Evolutionary conservation across 1,140 invertebrate species (phyloP), one percentile per base, ranked within the genome.

Genomic region (Kradibia gibbosae): DNA sequence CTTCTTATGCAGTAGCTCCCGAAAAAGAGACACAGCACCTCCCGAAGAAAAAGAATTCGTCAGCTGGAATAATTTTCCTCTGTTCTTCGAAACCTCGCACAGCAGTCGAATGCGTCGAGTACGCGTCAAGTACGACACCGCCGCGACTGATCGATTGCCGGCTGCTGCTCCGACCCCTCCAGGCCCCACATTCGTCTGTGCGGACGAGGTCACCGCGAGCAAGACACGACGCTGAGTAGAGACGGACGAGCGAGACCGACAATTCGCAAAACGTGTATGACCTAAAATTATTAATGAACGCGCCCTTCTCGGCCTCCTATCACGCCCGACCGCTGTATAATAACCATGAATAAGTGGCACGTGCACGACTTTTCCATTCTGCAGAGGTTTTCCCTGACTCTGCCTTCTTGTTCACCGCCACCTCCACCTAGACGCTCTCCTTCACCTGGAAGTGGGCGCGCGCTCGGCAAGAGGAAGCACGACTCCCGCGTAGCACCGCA

Each of bases 351-450:
- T 60, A 75, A 75, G 36, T 25, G 57, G 17, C n/a, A 45, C 36
- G 57, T 39, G 45, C 55, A 50, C 57, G 78, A 80, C 76, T 80
- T 80, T 65, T 42, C 70, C 28, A 80, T 71, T 80, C 45, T 82
- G 45, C n/a, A n/a, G n/a, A n/a, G 80, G 48, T 39, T 7, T 0
- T n/a, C 5, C 74, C 36, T n/a, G n/a, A 31, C 45, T 62, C 20
- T 45, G 50, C 53, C 53, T 60, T 60, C 73, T 60, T 50, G 2
- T 36, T 25, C 39, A 25, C 67, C n/a, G 17, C 45, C 22, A 22
- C 25, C 39, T 17, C 39, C 62, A 36, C 15, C 15, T 34, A 7
- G 3, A 2, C 31, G 1, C 7, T 36, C 11, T 10, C 22, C 25
- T 3, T 60, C 0, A n/a, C n/a, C n/a, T 22, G 62, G 17, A 13